Evolutionary conservation across 2,888 invertebrate species (phyloP).

Genomic region (Drosophila neotestacea): DNA sequence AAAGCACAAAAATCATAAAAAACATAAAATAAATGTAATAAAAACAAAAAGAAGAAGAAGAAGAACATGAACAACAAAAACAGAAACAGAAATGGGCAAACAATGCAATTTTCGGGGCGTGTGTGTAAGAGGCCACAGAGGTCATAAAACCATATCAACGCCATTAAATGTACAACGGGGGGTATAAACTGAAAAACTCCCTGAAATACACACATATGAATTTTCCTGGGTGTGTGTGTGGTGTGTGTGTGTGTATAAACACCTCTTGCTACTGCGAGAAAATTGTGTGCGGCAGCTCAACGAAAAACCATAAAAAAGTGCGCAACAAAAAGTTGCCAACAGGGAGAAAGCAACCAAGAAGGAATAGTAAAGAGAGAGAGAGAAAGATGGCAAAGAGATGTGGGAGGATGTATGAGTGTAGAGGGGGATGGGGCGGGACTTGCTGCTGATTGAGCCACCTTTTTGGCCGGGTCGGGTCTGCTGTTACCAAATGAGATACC

Average conservation of each 20-base stretch:
- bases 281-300: conserved; percentile 44
- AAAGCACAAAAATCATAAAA: conserved; percentile 75
- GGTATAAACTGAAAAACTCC: conserved; percentile 38
- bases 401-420: background rate
- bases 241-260: conserved; percentile 54
- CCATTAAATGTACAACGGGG: conserved; percentile 81
- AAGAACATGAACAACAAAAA: conserved; percentile 11
- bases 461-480: conserved; percentile 8
- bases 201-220: conserved; percentile 15
- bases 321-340: conserved; percentile 65
- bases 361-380: background rate
- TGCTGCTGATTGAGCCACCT: conserved; percentile 35
- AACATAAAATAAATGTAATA: conserved; percentile 79
- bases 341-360: conserved; percentile 7
- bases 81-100: conserved; percentile 63
- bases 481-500: conserved; percentile 57
- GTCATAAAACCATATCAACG: conserved; percentile 84
- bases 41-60: conserved; percentile 31
- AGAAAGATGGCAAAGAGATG: background rate
- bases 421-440: background rate
- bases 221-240: conserved; percentile 9
- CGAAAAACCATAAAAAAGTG: conserved; percentile 74
- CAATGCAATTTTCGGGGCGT: conserved; percentile 79
- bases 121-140: conserved; percentile 82
- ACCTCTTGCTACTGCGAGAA: conserved; percentile 48